Evolutionary conservation across 2,888 invertebrate genomes (phyloP), one percentile per base, ranked within the genome.

Genomic region (Lymantria dispar): DNA sequence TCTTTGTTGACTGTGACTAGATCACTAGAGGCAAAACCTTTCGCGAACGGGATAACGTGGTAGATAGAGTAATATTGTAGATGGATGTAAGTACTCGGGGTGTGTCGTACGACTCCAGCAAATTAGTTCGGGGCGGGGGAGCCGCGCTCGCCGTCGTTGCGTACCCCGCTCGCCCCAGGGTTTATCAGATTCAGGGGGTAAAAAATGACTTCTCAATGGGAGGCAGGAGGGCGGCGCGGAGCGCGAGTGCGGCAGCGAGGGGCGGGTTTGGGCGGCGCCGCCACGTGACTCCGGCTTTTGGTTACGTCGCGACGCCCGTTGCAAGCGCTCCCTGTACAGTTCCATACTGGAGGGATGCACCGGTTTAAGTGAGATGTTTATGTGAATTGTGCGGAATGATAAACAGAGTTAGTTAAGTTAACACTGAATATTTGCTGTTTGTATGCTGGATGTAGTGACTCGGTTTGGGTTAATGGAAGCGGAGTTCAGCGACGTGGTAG

Each of bases 111-210:
- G 87, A 89, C 89, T 91, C 83, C 72, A 82, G 83, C 76, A 91
- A 91, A 91, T 91, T 91, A 91, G 90, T 91, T 91, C 91, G 91
- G 91, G 91, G 88, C 88, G 90, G 89, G 89, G 87, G 89, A 81
- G 89, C 87, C 74, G 83, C 85, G 71, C 76, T 69, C 82, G 63
- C 70, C 72, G 61, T 72, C 68, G 60, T 67, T 58, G 60, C 68
- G 30, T 22, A 13, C 48, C 48, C 48, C 68, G 56, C 64, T 68
- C 68, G 79, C 78, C 76, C 74, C 74, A 77, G 87, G 87, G 86
- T 87, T 87, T 90, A 88, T 88, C 89, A 86, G 87, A 88, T 89
- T 85, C 87, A 83, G 89, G 90, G 90, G 89, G 87, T 86, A 81
- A 89, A 89, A 89, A 90, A 88, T 87, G 78, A 86, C 83, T 89